Base-by-base conservation (phyloP, 2,888 invertebrate species). In the Belgica antarctica region DNA sequence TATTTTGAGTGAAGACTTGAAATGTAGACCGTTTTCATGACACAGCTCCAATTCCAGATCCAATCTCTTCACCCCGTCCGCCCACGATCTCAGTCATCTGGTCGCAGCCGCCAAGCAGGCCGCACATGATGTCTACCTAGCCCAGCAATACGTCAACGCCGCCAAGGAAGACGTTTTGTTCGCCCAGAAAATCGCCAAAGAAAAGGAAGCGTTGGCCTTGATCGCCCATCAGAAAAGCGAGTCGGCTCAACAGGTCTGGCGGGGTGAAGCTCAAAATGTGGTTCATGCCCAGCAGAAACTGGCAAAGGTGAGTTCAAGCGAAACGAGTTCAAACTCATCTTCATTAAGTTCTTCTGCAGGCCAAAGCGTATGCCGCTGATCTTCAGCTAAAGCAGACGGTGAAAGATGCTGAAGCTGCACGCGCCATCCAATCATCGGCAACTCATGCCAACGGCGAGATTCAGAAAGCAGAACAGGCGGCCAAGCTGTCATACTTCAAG, bases 191-290 rank as follows among this genome's bases (percentile, higher is more conserved):
- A 15, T 62, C 10, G 17, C 34, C 17, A 62, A 15, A 15, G 62
- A 62, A 19, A 62, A 62, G 22, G 62, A 62, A 62, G 34, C 62
- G 15, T 19, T 12, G 10, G 62, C 62, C 7, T 22, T 31, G 22
- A 62, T 62, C 28, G 62, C 62, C 10, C 31, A 31, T 34, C 62
- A 62, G n/a, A 62, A 62, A 62, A 62, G 34, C 34, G 62, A 62
- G 34, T 12, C 19, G 4, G 31, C 36, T 15, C 34, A 31, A 17
- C 34, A 36, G 2, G 36, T n/a, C 1, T 34, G 31, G 36, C 31
- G 62, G 34, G 15, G 1, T 34, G 62, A 34, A 36, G 62, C 62
- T 19, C 62, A 62, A 34, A 34, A 31, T 5, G 62, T 31, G 15
- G 36, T 62, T 12, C 17, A 17, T 8, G 62, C 62, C 4, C 62